Conservation (phyloP, 2,888 invertebrate genomes). For the Heliconius ethilla region DNA sequence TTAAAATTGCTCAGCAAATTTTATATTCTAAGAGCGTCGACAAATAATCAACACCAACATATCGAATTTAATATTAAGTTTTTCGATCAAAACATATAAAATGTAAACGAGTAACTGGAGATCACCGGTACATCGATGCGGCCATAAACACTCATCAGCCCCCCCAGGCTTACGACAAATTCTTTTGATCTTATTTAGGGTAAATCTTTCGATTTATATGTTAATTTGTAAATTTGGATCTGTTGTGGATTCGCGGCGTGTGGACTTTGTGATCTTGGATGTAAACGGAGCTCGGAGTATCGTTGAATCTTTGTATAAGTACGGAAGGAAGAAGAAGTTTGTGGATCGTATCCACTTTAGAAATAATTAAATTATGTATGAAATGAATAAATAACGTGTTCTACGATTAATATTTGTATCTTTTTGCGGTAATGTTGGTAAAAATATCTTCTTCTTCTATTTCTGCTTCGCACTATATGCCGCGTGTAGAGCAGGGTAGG, state of each 20-base stretch:
- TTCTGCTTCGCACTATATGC: too few relatives aligned
- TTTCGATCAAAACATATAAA: slow-evolving; percentile 55
- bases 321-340: slow-evolving; percentile 1
- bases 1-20: too few relatives aligned
- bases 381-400: background rate
- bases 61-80: slow-evolving; percentile 27
- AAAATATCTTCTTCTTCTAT: too few relatives aligned
- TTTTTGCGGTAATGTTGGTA: too few relatives aligned
- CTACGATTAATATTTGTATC: background rate
- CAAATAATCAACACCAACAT: background rate
- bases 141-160: slow-evolving; percentile 74
- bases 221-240: slow-evolving; percentile 79
- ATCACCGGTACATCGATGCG: slow-evolving; percentile 54
- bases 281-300: slow-evolving; percentile 56
- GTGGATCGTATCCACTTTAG: background rate
- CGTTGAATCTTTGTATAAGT: slow-evolving; percentile 21
- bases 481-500: too few relatives aligned
- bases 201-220: slow-evolving; percentile 81
- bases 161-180: slow-evolving; percentile 70
- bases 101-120: slow-evolving; percentile 61
- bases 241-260: slow-evolving; percentile 63
- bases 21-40: background rate
- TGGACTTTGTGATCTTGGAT: slow-evolving; percentile 66
- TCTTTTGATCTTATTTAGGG: slow-evolving; percentile 79
- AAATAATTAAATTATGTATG: background rate